Conservation (phyloP, 2,797 vertebrate species). For the Hephaestus fuliginosus region DNA sequence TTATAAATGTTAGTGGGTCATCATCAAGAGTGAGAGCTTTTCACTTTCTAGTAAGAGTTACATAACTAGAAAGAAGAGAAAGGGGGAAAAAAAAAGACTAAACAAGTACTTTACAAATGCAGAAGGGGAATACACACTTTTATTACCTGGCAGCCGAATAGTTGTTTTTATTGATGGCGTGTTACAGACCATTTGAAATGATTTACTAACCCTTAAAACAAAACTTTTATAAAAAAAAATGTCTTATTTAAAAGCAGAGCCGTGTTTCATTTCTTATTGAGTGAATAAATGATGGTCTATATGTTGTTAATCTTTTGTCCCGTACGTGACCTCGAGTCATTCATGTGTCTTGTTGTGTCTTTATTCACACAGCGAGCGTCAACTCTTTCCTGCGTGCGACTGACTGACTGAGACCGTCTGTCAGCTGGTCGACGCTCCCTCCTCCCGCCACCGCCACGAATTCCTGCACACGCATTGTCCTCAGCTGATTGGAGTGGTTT, state of each 20-base stretch:
- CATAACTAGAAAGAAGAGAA: neutral
- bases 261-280: neutral
- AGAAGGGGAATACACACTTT: neutral
- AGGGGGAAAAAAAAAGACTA: neutral
- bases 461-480: constrained; percentile 11
- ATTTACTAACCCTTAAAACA: neutral
- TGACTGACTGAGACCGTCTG: neutral
- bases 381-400: too few relatives aligned
- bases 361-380: neutral
- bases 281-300: neutral
- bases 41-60: neutral
- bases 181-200: neutral
- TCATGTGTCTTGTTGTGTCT: neutral
- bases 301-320: neutral
- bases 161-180: neutral
- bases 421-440: neutral
- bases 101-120: neutral
- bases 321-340: neutral
- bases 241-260: neutral
- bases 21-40: neutral
- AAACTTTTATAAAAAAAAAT: neutral
- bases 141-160: neutral
- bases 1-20: neutral
- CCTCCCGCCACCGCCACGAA: neutral
- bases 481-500: constrained; percentile 36